Percentiles rank a stretch among this genome's conserved stretches.
Conservation (phyloP, 2,888 invertebrate genomes). For the Drosophila phalerata region DNA sequence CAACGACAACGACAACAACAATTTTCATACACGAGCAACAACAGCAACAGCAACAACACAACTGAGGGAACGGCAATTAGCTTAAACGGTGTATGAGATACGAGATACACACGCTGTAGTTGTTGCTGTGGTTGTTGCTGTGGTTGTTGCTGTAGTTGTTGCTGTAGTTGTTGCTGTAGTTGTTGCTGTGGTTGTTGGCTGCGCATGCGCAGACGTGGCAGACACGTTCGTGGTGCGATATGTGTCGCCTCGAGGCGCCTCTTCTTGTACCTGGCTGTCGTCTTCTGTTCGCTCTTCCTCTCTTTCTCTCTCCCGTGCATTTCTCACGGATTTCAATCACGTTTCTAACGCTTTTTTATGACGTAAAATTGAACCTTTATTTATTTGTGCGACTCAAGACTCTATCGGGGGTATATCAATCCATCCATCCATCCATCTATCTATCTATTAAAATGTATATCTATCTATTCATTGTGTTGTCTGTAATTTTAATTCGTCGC, state of each 20-base stretch:
- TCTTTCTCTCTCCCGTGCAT: conserved; percentile 16
- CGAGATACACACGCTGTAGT: conserved; percentile 42
- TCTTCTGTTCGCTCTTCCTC: not conserved
- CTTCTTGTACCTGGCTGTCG: conserved; percentile 18
- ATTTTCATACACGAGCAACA: conserved; percentile 32
- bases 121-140: conserved; percentile 1
- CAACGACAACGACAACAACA: conserved; percentile 40
- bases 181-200: conserved; percentile 25
- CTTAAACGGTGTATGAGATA: conserved; percentile 67
- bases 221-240: conserved; percentile 75
- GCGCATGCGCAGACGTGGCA: conserved; percentile 69
- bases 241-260: conserved; percentile 73
- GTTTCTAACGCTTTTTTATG: conserved; percentile 81
- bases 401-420: conserved; percentile 44
- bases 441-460: conserved; percentile 13
- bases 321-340: conserved; percentile 76
- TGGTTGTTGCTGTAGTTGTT: not conserved
- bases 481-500: conserved; percentile 74
- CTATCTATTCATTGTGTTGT: conserved; percentile 44
- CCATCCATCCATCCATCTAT: conserved; percentile 27
- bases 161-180: conserved; percentile 4
- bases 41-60: conserved; percentile 15
- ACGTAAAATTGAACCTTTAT: conserved; percentile 79
- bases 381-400: conserved; percentile 43
- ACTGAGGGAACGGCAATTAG: conserved; percentile 52